Base-by-base conservation (phyloP, 2,888 invertebrate species). In the Tinea semifulvella region DNA sequence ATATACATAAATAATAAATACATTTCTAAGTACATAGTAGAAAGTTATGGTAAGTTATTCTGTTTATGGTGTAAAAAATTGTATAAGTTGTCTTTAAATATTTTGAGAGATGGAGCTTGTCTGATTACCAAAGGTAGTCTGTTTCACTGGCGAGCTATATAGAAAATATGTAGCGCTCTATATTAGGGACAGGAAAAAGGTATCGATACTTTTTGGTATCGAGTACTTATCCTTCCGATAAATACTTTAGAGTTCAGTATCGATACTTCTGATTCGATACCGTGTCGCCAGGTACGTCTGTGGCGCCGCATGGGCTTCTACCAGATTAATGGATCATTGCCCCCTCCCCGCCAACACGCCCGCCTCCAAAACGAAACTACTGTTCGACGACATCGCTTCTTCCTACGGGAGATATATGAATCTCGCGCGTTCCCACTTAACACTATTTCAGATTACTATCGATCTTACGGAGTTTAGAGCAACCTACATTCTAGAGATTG, bases 301-400 rank as follows among this genome's bases (percentile, higher is more conserved):
- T 82, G 89, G 88, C 88, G 88, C 89, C 89, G 85, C 84, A 82
- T 87, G 88, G 88, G 88, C 88, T 88, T 87, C 86, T 84, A 84
- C 85, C 85, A 87, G 88, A 88, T 89, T 89, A 89, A 89, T 89
- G 89, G 89, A 88, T 88, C 88, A 87, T 87, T 88, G 88, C 88
- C 87, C 87, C 85, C 85, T 79, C 81, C 72, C 63, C 61, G 31
- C 18, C 42, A 17, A 5, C 42, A 17, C 42, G 27, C 61, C 55
- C 58, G 58, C 56, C 49, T 63, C 56, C 57, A 67, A 71, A 67
- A 68, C 63, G 68, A 68, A 70, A 71, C 71, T 73, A 73, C 73
- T 71, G 72, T 69, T 72, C 68, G 61, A 68, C 68, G 68, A 70
- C 68, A 65, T 60, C 62, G 61, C 64, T 64, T 61, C 65, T 71